These are phyloP conservation scores for Drosophila guanche DNA, from an alignment of 1,140 invertebrate genomes.

Conservation along the genomic window DNA sequence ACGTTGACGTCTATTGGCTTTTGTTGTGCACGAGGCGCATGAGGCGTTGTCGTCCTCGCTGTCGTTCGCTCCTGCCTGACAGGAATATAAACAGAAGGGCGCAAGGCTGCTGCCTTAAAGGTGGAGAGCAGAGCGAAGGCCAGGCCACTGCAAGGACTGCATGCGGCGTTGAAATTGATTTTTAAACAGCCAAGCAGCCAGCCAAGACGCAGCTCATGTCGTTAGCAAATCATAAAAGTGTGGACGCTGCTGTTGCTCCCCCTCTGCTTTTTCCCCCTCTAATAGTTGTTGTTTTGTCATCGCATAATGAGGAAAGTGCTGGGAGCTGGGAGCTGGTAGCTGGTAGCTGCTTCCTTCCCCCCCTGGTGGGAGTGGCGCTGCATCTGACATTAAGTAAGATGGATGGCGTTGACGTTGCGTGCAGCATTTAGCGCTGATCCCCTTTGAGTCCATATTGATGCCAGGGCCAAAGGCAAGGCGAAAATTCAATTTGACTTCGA, in stretches of 20 bases:
- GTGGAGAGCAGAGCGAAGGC: slow-evolving; percentile 7
- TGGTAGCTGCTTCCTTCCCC: not conserved
- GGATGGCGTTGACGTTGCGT: slow-evolving; percentile 74
- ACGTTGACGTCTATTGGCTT: slow-evolving; percentile 76
- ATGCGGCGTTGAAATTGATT: slow-evolving; percentile 72
- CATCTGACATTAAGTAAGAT: slow-evolving; percentile 80
- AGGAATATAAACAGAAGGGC: slow-evolving; percentile 68
- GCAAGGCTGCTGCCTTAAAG: slow-evolving; percentile 21
- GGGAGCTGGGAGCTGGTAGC: not conserved
- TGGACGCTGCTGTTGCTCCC: slow-evolving; percentile 42
- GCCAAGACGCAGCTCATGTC: slow-evolving; percentile 52
- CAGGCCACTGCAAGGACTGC: slow-evolving; percentile 37
- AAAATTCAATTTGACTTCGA: slow-evolving; percentile 66
- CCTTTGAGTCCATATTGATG: slow-evolving; percentile 74
- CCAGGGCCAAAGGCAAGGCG: slow-evolving; percentile 8
- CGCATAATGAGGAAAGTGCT: slow-evolving; percentile 72
- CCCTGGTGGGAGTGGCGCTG: slow-evolving; percentile 41
- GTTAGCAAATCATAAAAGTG: slow-evolving; percentile 80
- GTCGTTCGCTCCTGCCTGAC: slow-evolving; percentile 52
- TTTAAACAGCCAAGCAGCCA: slow-evolving; percentile 61
- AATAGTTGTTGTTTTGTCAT: slow-evolving; percentile 75
- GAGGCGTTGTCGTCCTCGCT: slow-evolving; percentile 37
- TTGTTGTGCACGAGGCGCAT: slow-evolving; percentile 56
- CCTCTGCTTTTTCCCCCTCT: slow-evolving; percentile 1
- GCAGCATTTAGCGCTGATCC: slow-evolving; percentile 78